phyloP scores from a whole-genome alignment of 2,888 invertebrate species.

The Caenorhabditis imperialis region DNA sequence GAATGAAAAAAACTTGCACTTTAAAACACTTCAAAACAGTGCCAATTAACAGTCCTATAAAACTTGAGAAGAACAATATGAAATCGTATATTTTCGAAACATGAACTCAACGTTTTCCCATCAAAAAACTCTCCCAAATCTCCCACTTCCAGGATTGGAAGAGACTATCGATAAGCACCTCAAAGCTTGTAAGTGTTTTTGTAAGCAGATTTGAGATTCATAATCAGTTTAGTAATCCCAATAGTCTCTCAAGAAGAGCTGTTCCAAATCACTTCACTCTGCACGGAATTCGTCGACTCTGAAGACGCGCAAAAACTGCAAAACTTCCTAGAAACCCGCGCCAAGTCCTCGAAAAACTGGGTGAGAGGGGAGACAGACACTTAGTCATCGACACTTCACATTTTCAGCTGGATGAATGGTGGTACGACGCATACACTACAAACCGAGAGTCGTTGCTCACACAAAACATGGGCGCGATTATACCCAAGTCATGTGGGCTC shows the following conservation, averaged over 20 bases:
- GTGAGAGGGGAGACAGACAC: too few species aligned
- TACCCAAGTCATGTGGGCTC: slow-evolving; percentile 27
- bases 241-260: slow-evolving; percentile 48
- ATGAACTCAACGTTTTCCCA: slow-evolving; percentile 40
- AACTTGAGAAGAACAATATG: slow-evolving; percentile 1
- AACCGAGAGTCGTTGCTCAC: slow-evolving; percentile 59
- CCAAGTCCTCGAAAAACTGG: slow-evolving; percentile 59
- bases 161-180: slow-evolving; percentile 65
- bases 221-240: slow-evolving; percentile 51
- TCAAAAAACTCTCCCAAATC: slow-evolving; percentile 47
- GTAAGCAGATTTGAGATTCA: too few species aligned
- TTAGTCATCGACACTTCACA: too few species aligned
- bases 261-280: slow-evolving; percentile 18
- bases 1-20: background rate
- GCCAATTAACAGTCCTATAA: slow-evolving; percentile 41
- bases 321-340: slow-evolving; percentile 50
- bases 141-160: slow-evolving; percentile 63
- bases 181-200: slow-evolving; percentile 62
- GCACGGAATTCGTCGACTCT: slow-evolving; percentile 51
- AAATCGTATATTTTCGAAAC: background rate
- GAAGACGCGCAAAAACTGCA: slow-evolving; percentile 51
- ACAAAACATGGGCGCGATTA: slow-evolving; percentile 55
- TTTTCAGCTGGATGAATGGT: slow-evolving; percentile 70
- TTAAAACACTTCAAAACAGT: slow-evolving; percentile 24
- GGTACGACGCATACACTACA: slow-evolving; percentile 69